phyloP scores from a whole-genome alignment of 2,888 invertebrate genomes.

The Parochlus steinenii region DNA sequence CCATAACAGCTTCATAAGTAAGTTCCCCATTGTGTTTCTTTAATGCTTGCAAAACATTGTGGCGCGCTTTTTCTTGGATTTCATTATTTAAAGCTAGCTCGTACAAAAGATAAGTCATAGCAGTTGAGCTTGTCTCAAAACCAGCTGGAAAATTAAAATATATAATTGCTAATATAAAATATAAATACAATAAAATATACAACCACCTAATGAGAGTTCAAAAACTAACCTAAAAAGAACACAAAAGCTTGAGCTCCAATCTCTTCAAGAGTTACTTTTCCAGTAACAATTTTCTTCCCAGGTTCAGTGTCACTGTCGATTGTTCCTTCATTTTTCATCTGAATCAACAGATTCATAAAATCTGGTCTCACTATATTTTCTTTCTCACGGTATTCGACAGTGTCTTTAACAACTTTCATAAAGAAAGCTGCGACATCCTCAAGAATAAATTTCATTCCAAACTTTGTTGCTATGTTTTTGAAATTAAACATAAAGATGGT shows the following conservation, averaged over 20 bases:
- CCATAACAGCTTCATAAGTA: slow-evolving; percentile 23
- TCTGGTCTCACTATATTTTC: slow-evolving; percentile 21
- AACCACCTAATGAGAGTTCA: too few relatives aligned
- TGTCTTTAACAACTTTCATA: slow-evolving; percentile 14
- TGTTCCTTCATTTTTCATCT: slow-evolving; percentile 21
- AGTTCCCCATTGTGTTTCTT: slow-evolving; percentile 19
- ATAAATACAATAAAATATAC: too few relatives aligned
- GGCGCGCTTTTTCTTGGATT: slow-evolving; percentile 23
- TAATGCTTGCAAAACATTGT: slow-evolving; percentile 21
- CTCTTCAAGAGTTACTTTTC: slow-evolving; percentile 2
- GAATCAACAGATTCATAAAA: slow-evolving; percentile 27
- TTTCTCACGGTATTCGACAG: slow-evolving; percentile 16
- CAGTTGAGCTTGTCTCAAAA: slow-evolving; percentile 28
- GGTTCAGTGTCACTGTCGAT: too few relatives aligned
- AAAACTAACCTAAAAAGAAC: slow-evolving; percentile 20
- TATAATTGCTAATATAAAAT: too few relatives aligned
- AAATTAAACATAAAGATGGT: too few relatives aligned
- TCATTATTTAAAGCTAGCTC: slow-evolving; percentile 24
- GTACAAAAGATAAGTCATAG: slow-evolving; percentile 24
- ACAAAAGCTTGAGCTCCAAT: slow-evolving; percentile 6
- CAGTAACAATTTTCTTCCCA: too few relatives aligned
- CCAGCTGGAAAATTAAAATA: too few relatives aligned
- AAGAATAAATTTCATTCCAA: not conserved
- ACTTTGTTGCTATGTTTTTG: not conserved
- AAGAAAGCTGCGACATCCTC: slow-evolving; percentile 14